A percentile compares a stretch with the other conserved stretches of the same genome.
Evolutionary conservation across 2,888 invertebrate species (phyloP).

Genomic region (Lymantria monacha): DNA sequence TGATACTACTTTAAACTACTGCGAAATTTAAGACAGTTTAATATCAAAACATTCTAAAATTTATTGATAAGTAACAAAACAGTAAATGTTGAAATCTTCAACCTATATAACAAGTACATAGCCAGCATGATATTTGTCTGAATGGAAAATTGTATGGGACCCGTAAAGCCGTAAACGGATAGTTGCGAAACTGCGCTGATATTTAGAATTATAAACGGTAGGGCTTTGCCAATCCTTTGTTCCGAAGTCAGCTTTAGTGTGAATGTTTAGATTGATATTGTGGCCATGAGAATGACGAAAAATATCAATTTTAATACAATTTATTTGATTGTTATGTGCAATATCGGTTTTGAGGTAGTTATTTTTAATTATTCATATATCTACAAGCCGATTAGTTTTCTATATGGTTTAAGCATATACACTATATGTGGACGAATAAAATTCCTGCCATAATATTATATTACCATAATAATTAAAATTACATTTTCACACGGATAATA

Average conservation of each 20-base stretch:
- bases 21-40: not conserved
- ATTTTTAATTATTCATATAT: no score
- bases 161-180: slow-evolving; percentile 23
- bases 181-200: slow-evolving; percentile 38
- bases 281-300: slow-evolving; percentile 29
- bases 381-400: no score
- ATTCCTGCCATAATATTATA: no score
- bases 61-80: slow-evolving; percentile 2
- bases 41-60: slow-evolving; percentile 1
- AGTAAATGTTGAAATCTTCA: slow-evolving; percentile 2
- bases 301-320: not conserved
- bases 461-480: no score
- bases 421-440: no score
- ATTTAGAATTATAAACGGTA: slow-evolving; percentile 50
- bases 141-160: slow-evolving; percentile 21
- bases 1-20: no score
- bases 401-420: no score
- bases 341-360: no score
- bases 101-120: slow-evolving; percentile 1
- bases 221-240: slow-evolving; percentile 49
- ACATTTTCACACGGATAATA: no score
- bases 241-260: slow-evolving; percentile 28
- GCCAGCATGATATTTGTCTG: slow-evolving; percentile 10
- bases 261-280: slow-evolving; percentile 23
- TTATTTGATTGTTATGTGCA: no score